Percentiles rank a stretch among this genome's conserved stretches.
These are phyloP conservation scores for Labeo rohita DNA, from an alignment of 2,113 vertebrate genomes.

Conservation along the genomic window DNA sequence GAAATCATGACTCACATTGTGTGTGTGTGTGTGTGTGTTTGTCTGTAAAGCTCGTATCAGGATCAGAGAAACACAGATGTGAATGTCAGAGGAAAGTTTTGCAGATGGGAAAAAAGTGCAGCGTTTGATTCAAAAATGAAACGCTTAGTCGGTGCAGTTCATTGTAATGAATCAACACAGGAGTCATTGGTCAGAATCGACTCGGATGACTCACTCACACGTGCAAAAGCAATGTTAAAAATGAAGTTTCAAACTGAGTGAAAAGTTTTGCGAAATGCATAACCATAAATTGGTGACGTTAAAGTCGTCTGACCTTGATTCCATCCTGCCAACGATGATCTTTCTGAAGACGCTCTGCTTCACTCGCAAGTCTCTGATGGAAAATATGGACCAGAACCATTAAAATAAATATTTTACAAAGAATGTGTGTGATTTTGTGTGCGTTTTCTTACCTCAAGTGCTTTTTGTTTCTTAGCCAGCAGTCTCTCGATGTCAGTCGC, in stretches of 20 bases:
- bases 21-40: conserved; percentile 22
- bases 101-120: neutral
- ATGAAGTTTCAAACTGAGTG: neutral
- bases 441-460: conserved; percentile 86
- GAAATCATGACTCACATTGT: conserved; percentile 34
- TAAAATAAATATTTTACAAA: neutral
- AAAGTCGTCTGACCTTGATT: conserved; percentile 85
- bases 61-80: neutral
- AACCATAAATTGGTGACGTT: neutral
- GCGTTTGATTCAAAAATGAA: conserved; percentile 4
- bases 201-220: neutral
- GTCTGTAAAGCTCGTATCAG: neutral
- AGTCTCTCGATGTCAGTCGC: conserved; percentile 94
- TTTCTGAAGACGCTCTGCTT: conserved; percentile 92
- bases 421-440: neutral
- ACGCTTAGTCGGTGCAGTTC: neutral
- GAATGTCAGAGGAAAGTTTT: neutral
- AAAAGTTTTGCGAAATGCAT: neutral
- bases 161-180: conserved; percentile 3
- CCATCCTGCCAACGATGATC: conserved; percentile 94
- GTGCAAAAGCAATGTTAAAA: neutral
- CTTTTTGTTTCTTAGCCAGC: conserved; percentile 94
- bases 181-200: neutral
- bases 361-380: conserved; percentile 85
- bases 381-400: neutral